Percentiles rank a stretch among this genome's conserved stretches.
Evolutionary conservation across 37 sponge, comb jelly and placozoan species (phyloP).

Genomic region (Cladorhizidae sp.): DNA sequence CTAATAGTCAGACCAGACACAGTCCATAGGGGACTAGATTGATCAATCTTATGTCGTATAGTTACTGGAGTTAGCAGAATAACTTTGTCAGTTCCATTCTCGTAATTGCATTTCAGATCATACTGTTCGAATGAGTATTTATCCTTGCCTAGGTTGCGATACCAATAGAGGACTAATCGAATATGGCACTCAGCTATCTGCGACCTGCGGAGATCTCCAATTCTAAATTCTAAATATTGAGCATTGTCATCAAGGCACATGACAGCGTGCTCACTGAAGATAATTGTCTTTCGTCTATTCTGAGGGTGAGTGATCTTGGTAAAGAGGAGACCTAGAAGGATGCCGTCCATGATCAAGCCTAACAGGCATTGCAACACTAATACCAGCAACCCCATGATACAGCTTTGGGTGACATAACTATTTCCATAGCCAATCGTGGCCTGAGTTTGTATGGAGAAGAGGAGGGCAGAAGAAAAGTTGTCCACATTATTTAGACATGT

Average conservation of each 20-base stretch:
- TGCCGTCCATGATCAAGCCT: slow-evolving; percentile 62
- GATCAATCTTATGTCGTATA: slow-evolving; percentile 58
- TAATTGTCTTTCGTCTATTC: slow-evolving; percentile 71
- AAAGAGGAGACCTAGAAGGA: slow-evolving; percentile 78
- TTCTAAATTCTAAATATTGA: slow-evolving; percentile 44
- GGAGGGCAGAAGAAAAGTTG: slow-evolving; percentile 52
- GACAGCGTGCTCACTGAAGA: slow-evolving; percentile 68
- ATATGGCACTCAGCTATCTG: slow-evolving; percentile 79
- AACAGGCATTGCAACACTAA: slow-evolving; percentile 56
- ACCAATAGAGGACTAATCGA: slow-evolving; percentile 65
- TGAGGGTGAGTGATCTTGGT: slow-evolving; percentile 72
- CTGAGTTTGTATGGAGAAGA: slow-evolving; percentile 79
- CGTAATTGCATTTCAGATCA: slow-evolving; percentile 80
- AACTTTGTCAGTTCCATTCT: slow-evolving; percentile 63
- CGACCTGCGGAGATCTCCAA: slow-evolving; percentile 65
- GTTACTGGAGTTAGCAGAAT: slow-evolving; percentile 65
- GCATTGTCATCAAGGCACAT: slow-evolving; percentile 45
- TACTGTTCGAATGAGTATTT: slow-evolving; percentile 18
- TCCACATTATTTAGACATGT: slow-evolving; percentile 49
- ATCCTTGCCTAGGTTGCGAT: neutral
- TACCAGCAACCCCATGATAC: slow-evolving; percentile 52
- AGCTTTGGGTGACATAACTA: slow-evolving; percentile 24
- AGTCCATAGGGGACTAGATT: slow-evolving; percentile 58
- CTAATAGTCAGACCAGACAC: slow-evolving; percentile 33
- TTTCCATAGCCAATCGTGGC: slow-evolving; percentile 83